These are phyloP conservation scores for Hirtodrosophila confusa DNA, from an alignment of 2,888 invertebrate species.

Conservation along the genomic window DNA sequence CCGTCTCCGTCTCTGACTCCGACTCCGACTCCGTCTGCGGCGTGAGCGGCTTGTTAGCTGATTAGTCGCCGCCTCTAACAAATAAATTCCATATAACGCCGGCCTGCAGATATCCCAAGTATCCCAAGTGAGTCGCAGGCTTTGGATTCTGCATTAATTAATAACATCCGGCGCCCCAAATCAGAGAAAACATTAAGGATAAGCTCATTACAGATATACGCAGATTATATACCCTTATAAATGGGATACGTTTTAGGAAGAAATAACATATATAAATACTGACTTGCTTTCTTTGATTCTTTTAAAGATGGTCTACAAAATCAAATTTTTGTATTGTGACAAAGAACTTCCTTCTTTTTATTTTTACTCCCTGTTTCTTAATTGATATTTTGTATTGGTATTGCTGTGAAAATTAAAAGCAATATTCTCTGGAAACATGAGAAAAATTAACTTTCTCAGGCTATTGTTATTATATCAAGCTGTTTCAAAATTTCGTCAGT, in stretches of 20 bases:
- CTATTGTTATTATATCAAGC: no score
- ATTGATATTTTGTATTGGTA: no score
- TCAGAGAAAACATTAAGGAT: constrained; percentile 34
- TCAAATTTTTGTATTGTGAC: no score
- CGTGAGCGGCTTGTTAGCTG: constrained; percentile 79
- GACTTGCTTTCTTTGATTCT: no score
- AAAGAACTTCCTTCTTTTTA: no score
- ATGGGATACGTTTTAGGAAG: neutral
- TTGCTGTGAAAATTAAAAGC: no score
- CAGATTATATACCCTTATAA: constrained; percentile 21
- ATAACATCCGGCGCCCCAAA: constrained; percentile 78
- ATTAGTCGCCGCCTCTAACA: constrained; percentile 76
- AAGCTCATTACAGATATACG: neutral
- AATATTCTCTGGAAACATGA: no score
- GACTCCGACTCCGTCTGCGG: constrained; percentile 44
- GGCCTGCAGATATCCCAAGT: constrained; percentile 46
- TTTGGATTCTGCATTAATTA: constrained; percentile 73
- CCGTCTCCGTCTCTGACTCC: neutral
- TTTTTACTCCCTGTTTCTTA: no score
- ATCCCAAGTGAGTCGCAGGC: constrained; percentile 43
- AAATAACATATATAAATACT: no score
- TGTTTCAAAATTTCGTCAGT: no score
- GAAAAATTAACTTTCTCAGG: no score
- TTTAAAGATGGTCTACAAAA: no score
- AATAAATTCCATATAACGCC: constrained; percentile 79